Evolutionary conservation across 2,888 invertebrate genomes (phyloP).

Genomic region (Chrysolina haemoptera): DNA sequence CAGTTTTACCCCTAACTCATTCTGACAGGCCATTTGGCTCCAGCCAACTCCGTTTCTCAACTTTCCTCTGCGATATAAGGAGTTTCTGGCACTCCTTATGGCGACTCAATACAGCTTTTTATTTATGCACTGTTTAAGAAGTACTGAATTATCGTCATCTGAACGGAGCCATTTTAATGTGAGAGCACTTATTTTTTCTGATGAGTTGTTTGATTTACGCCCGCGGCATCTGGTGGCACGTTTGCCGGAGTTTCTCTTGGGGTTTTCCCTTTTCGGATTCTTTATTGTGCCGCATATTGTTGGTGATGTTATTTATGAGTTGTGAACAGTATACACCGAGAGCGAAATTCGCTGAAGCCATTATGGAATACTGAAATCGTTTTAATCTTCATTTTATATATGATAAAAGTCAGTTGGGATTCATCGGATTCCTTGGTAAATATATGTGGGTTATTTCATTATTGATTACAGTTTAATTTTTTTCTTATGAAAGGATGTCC

Average conservation of each 20-base stretch:
- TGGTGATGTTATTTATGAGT: slow-evolving; percentile 19
- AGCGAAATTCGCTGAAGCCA: background rate
- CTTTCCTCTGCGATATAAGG: slow-evolving; percentile 17
- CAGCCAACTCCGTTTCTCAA: slow-evolving; percentile 23
- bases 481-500: too few species aligned
- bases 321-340: background rate
- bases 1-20: slow-evolving; percentile 14
- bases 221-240: slow-evolving; percentile 24
- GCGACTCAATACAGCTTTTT: slow-evolving; percentile 23
- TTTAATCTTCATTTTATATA: background rate
- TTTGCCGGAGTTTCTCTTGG: background rate
- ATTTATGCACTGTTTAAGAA: slow-evolving; percentile 27
- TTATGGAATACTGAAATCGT: background rate
- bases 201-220: slow-evolving; percentile 30
- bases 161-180: slow-evolving; percentile 30
- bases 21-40: slow-evolving; percentile 22
- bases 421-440: too few species aligned
- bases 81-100: slow-evolving; percentile 19
- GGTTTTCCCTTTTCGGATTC: slow-evolving; percentile 4
- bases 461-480: too few species aligned
- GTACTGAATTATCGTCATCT: slow-evolving; percentile 27
- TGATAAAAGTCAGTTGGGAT: too few species aligned
- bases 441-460: too few species aligned
- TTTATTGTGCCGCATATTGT: slow-evolving; percentile 19
- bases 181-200: slow-evolving; percentile 22